These are phyloP conservation scores for Rafetus swinhoei DNA, from an alignment of 2,113 vertebrate species.

Conservation along the genomic window DNA sequence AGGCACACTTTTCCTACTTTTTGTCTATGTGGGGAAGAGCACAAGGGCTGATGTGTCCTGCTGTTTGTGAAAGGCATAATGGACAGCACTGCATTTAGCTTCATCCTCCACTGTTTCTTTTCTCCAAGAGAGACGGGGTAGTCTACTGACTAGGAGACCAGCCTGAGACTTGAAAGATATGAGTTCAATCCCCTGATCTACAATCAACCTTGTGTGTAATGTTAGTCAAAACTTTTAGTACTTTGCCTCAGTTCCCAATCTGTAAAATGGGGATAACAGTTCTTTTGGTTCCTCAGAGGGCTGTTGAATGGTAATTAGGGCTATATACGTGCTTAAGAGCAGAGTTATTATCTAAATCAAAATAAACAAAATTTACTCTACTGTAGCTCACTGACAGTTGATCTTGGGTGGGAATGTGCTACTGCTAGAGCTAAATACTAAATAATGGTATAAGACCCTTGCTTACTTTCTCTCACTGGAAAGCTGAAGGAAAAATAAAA, in stretches of 20 bases:
- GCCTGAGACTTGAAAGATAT: not conserved
- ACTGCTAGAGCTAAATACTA: not conserved
- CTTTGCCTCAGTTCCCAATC: not conserved
- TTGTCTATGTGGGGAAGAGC: not conserved
- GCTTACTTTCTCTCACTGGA: not conserved
- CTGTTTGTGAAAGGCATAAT: not conserved
- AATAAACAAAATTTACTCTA: not conserved
- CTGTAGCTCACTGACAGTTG: not conserved
- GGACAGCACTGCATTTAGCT: not conserved
- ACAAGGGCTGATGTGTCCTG: not conserved
- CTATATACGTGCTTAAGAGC: not conserved
- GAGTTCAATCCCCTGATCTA: not conserved
- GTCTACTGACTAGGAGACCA: not conserved
- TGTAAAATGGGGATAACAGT: not conserved
- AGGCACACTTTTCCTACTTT: not conserved
- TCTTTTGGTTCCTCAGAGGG: not conserved
- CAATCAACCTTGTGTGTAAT: not conserved
- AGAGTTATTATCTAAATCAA: not conserved
- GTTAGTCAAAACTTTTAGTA: not conserved
- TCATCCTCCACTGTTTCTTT: not conserved
- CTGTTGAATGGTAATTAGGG: not conserved
- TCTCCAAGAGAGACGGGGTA: not conserved
- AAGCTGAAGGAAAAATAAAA: not conserved
- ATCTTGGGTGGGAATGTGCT: not conserved
- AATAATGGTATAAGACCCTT: not conserved